Evolutionary conservation across 2,888 invertebrate species (phyloP).

Genomic region (Melanostoma mellinum): DNA sequence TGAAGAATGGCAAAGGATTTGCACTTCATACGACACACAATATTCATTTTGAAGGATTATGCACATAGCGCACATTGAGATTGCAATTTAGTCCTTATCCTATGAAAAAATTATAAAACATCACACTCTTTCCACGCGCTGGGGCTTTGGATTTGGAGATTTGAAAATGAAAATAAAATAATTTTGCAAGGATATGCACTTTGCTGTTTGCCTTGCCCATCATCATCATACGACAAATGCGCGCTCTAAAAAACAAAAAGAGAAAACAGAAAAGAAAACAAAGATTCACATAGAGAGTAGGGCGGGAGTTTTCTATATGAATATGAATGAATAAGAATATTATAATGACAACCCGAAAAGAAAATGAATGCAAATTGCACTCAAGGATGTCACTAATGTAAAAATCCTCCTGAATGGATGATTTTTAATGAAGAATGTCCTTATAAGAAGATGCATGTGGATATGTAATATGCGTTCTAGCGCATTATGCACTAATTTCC

Average conservation of each 20-base stretch:
- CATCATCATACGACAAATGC: slow-evolving; percentile 31
- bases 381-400: slow-evolving; percentile 73
- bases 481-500: slow-evolving; percentile 65
- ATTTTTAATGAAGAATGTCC: slow-evolving; percentile 72
- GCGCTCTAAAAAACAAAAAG: slow-evolving; percentile 30
- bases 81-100: slow-evolving; percentile 71
- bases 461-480: slow-evolving; percentile 58
- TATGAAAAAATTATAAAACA: slow-evolving; percentile 72
- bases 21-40: slow-evolving; percentile 31
- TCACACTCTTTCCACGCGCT: slow-evolving; percentile 36
- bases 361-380: slow-evolving; percentile 73
- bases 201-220: slow-evolving; percentile 58
- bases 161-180: slow-evolving; percentile 18
- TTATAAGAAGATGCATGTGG: slow-evolving; percentile 49
- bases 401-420: slow-evolving; percentile 72
- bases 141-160: slow-evolving; percentile 14
- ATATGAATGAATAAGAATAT: slow-evolving; percentile 65
- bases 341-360: slow-evolving; percentile 64
- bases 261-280: slow-evolving; percentile 31
- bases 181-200: slow-evolving; percentile 68
- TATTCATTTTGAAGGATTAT: slow-evolving; percentile 62
- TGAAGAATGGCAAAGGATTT: slow-evolving; percentile 37
- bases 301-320: slow-evolving; percentile 45
- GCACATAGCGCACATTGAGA: slow-evolving; percentile 47
- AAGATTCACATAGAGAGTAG: not conserved